These are phyloP conservation scores for Dromococcyx pavoninus DNA, from an alignment of 2,797 vertebrate genomes.

Conservation along the genomic window DNA sequence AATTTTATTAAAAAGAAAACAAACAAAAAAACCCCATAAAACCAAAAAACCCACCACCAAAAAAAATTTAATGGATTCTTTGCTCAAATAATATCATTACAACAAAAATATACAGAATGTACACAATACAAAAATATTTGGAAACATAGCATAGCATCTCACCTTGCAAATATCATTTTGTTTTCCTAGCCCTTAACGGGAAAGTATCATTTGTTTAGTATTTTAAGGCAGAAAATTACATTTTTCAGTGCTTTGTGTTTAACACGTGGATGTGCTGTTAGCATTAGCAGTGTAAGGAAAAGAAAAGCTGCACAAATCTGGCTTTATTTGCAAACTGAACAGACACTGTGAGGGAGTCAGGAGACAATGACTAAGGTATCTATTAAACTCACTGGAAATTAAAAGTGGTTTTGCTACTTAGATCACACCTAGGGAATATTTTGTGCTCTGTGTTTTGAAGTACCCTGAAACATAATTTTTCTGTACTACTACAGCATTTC, in stretches of 20 bases:
- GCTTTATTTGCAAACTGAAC: slow-evolving; percentile 65
- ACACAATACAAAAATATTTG: slow-evolving; percentile 82
- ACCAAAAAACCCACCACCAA: not conserved
- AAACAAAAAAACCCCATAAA: not conserved
- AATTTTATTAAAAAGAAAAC: not conserved
- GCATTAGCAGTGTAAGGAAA: slow-evolving; percentile 12
- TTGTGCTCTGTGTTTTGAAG: slow-evolving; percentile 33
- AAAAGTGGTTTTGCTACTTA: slow-evolving; percentile 42
- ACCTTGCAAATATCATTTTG: slow-evolving; percentile 53
- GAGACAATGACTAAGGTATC: slow-evolving; percentile 3
- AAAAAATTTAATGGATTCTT: slow-evolving; percentile 77
- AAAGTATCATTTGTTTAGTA: slow-evolving; percentile 54
- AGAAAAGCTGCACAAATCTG: slow-evolving; percentile 33
- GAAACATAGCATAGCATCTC: slow-evolving; percentile 61
- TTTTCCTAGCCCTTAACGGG: slow-evolving; percentile 63
- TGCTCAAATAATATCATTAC: slow-evolving; percentile 73
- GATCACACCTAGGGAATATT: slow-evolving; percentile 12
- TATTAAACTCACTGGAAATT: slow-evolving; percentile 22
- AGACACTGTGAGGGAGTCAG: slow-evolving; percentile 31
- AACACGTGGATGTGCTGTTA: not conserved
- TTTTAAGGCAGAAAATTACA: slow-evolving; percentile 78
- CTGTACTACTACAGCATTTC: slow-evolving; percentile 16
- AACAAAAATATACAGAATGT: slow-evolving; percentile 82
- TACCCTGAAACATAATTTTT: not conserved
- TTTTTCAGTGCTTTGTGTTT: slow-evolving; percentile 47